phyloP scores from a whole-genome alignment of 2,113 vertebrate genomes.

The Grus americana region DNA sequence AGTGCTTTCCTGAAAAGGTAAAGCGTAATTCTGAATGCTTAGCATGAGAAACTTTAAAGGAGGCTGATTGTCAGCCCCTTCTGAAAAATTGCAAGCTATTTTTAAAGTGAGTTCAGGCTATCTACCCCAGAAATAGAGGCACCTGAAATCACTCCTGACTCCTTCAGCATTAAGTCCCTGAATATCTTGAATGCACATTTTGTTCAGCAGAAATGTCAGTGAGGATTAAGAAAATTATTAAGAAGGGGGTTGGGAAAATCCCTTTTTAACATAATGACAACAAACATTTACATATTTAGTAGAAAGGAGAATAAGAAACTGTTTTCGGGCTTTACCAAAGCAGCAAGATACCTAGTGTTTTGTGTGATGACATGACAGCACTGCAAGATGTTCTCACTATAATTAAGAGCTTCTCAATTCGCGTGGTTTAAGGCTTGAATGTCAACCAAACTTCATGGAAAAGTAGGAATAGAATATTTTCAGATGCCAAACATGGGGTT shows the following conservation, averaged over 20 bases:
- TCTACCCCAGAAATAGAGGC: not conserved
- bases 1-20: not conserved
- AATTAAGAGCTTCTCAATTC: not conserved
- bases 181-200: not conserved
- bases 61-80: not conserved
- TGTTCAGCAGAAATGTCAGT: not conserved
- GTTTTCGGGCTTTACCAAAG: not conserved
- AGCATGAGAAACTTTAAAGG: not conserved
- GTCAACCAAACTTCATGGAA: not conserved
- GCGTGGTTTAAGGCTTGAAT: not conserved
- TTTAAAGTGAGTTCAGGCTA: not conserved
- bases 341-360: not conserved
- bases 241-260: not conserved
- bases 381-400: not conserved
- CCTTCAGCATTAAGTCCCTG: not conserved
- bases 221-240: not conserved
- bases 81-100: not conserved
- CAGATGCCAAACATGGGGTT: not conserved
- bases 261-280: not conserved
- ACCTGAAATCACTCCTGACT: not conserved
- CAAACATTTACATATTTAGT: not conserved
- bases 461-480: not conserved
- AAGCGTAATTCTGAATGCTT: not conserved
- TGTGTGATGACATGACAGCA: not conserved
- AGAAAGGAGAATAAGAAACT: not conserved